These are phyloP conservation scores for Setophaga coronata DNA, from an alignment of 2,113 vertebrate genomes.

Conservation along the genomic window DNA sequence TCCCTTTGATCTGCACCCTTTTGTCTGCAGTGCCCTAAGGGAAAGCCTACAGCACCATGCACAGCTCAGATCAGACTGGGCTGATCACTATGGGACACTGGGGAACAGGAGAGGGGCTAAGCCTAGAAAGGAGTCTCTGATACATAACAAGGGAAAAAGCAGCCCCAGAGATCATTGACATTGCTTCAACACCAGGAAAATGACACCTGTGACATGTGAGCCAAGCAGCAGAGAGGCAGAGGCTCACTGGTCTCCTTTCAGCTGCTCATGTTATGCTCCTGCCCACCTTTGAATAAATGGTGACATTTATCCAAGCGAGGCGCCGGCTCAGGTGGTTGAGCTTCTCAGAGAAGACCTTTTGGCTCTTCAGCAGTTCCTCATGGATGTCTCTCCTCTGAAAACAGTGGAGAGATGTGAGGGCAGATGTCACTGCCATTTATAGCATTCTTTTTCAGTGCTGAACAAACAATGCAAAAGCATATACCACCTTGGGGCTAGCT, in stretches of 20 bases:
- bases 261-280: not conserved
- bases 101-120: not conserved
- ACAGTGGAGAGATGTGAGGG: not conserved
- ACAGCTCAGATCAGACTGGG: not conserved
- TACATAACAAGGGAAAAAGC: not conserved
- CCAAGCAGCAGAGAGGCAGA: not conserved
- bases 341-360: conserved; percentile 95
- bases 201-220: not conserved
- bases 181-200: not conserved
- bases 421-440: not conserved
- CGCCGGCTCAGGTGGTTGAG: conserved; percentile 94
- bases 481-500: not conserved
- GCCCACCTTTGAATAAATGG: conserved; percentile 96
- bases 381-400: conserved; percentile 90
- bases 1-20: not conserved
- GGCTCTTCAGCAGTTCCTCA: conserved; percentile 92
- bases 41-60: not conserved
- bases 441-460: not conserved
- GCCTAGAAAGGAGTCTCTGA: not conserved
- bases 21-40: not conserved
- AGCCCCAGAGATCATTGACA: not conserved
- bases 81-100: not conserved
- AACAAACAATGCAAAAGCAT: not conserved
- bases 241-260: not conserved
- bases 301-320: conserved; percentile 97